Percentiles rank a stretch among this genome's conserved stretches.
phyloP scores from a whole-genome alignment of 1,140 invertebrate genomes.

The Drosophila bocqueti region DNA sequence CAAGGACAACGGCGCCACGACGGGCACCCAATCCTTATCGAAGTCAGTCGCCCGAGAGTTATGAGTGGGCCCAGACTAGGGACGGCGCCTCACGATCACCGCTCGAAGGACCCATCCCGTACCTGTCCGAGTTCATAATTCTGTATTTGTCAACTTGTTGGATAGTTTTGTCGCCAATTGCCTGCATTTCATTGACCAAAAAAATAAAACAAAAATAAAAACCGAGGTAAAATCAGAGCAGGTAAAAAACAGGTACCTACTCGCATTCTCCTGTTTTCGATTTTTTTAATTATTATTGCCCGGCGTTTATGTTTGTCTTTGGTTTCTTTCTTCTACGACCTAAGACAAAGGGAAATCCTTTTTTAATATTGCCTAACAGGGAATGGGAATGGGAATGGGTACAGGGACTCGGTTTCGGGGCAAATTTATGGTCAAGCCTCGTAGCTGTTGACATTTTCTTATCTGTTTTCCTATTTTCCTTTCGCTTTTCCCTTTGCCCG shows the following conservation, averaged over 20 bases:
- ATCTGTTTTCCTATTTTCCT: slow-evolving; percentile 50
- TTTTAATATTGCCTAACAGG: slow-evolving; percentile 71
- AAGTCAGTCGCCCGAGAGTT: slow-evolving; percentile 45
- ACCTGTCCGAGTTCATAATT: slow-evolving; percentile 56
- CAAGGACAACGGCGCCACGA: slow-evolving; percentile 52
- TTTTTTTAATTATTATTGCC: slow-evolving; percentile 78
- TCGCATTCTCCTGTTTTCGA: slow-evolving; percentile 19
- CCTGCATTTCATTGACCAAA: slow-evolving; percentile 59
- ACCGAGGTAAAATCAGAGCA: slow-evolving; percentile 43
- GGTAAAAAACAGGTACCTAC: slow-evolving; percentile 51
- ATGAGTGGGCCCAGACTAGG: slow-evolving; percentile 49
- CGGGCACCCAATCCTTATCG: slow-evolving; percentile 49
- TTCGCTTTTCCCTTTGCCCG: slow-evolving; percentile 41
- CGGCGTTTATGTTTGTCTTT: slow-evolving; percentile 52
- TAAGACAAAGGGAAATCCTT: slow-evolving; percentile 76
- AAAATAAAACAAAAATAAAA: slow-evolving; percentile 1
- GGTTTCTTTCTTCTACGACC: slow-evolving; percentile 9
- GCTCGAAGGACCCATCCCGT: slow-evolving; percentile 4
- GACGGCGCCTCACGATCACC: slow-evolving; percentile 64
- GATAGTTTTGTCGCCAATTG: slow-evolving; percentile 71
- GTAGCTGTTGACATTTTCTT: slow-evolving; percentile 76
- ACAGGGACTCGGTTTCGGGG: slow-evolving; percentile 14
- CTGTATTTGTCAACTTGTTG: slow-evolving; percentile 38
- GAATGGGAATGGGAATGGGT: slow-evolving; percentile 17
- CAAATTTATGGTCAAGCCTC: slow-evolving; percentile 71